These are phyloP conservation scores for Chromobotia macracanthus DNA, from an alignment of 2,797 vertebrate species.

Conservation along the genomic window DNA sequence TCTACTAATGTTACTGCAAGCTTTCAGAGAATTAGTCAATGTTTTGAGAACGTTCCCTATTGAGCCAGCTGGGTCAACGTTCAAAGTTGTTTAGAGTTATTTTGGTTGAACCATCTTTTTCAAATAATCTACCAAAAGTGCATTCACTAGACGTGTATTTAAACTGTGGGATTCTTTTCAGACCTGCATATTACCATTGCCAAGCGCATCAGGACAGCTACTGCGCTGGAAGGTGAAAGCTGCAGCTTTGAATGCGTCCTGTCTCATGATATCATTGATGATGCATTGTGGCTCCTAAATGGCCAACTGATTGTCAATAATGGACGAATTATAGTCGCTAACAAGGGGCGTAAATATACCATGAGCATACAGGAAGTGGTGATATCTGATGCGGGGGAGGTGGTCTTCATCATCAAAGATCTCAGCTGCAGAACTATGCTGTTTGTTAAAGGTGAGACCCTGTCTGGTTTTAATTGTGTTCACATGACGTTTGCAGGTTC, in stretches of 20 bases:
- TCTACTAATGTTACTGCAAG: too few relatives aligned
- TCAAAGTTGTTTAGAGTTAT: too few relatives aligned
- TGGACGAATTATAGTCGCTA: conserved; percentile 74
- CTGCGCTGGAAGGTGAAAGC: conserved; percentile 85
- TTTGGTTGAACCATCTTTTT: background rate
- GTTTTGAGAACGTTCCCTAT: too few relatives aligned
- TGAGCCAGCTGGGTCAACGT: too few relatives aligned
- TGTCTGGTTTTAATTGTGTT: background rate
- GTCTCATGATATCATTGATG: conserved; percentile 82
- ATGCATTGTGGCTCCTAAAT: conserved; percentile 82
- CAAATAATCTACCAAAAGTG: background rate
- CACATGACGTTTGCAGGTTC: background rate
- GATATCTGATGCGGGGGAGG: conserved; percentile 82
- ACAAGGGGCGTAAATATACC: conserved; percentile 78
- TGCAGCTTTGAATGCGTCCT: conserved; percentile 90
- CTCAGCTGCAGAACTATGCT: conserved; percentile 89
- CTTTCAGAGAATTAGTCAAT: too few relatives aligned
- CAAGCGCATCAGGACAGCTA: conserved; percentile 84
- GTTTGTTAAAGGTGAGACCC: conserved; percentile 83
- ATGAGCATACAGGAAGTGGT: conserved; percentile 77
- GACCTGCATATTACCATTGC: conserved; percentile 88
- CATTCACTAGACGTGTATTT: conserved; percentile 74
- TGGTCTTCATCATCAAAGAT: conserved; percentile 84
- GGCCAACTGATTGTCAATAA: conserved; percentile 76
- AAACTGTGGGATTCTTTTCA: conserved; percentile 59